Conservation (phyloP, 2,113 vertebrate species). For the Mesitornis unicolor region DNA sequence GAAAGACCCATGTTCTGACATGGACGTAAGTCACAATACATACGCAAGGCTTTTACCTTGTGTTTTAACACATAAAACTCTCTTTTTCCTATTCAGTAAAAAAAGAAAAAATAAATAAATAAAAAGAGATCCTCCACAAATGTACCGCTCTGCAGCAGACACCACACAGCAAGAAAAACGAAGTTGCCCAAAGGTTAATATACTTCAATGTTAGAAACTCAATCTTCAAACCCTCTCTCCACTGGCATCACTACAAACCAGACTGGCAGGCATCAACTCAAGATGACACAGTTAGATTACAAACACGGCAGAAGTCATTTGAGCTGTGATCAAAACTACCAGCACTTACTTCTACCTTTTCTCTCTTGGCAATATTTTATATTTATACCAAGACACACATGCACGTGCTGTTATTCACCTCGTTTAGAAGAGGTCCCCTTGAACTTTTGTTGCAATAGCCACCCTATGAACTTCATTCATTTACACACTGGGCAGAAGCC, state of each 20-base stretch:
- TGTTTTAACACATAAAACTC: rapidly evolving
- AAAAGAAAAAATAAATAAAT: too few relatives aligned
- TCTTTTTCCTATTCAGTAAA: neutral
- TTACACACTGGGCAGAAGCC: neutral
- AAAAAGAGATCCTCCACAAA: neutral
- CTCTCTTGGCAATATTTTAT: neutral
- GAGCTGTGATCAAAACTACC: neutral
- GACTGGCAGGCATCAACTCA: neutral
- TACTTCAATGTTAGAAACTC: neutral
- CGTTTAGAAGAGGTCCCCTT: neutral
- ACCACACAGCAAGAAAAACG: neutral
- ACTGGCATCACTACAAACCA: neutral
- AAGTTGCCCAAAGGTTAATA: neutral
- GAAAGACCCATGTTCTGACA: neutral
- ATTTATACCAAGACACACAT: neutral
- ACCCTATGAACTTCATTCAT: neutral
- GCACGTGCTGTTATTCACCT: neutral
- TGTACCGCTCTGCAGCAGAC: neutral
- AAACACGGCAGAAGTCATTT: neutral
- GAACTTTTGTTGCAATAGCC: neutral
- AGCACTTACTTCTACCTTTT: neutral
- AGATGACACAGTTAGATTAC: neutral
- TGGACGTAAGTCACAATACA: neutral
- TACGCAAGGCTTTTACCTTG: neutral
- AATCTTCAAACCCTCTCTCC: neutral